These are phyloP conservation scores for Drosophila rhopaloa DNA, from an alignment of 1,140 invertebrate species.

Conservation along the genomic window DNA sequence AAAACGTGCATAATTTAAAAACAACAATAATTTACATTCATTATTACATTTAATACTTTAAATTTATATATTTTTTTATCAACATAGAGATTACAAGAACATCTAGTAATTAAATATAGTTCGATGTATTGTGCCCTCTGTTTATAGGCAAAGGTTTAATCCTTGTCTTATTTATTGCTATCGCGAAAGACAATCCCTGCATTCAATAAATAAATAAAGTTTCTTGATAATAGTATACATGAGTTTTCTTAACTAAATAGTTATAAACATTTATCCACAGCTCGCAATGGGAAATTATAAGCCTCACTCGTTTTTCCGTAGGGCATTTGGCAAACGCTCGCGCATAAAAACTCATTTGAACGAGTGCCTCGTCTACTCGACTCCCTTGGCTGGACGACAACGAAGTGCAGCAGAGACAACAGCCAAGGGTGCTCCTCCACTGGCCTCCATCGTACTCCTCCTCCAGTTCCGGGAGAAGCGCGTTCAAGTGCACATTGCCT, in stretches of 20 bases:
- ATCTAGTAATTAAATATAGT: not conserved
- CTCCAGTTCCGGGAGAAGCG: slow-evolving; percentile 15
- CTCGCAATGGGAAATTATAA: slow-evolving; percentile 10
- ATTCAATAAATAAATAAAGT: not conserved
- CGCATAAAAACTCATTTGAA: slow-evolving; percentile 81
- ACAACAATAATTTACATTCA: not conserved
- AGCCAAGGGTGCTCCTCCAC: slow-evolving; percentile 26
- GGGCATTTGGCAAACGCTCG: slow-evolving; percentile 60
- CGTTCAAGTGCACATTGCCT: slow-evolving; percentile 72
- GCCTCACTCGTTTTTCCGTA: slow-evolving; percentile 18
- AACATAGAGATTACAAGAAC: not conserved
- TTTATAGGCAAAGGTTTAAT: not conserved
- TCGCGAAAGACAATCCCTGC: not conserved
- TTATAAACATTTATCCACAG: not conserved
- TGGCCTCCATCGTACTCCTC: slow-evolving; percentile 3
- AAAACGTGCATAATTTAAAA: not conserved
- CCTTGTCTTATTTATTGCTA: not conserved
- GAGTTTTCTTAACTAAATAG: not conserved
- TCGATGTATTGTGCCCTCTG: too few relatives aligned
- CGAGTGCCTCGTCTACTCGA: slow-evolving; percentile 57
- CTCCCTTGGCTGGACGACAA: slow-evolving; percentile 52
- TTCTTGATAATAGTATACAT: slow-evolving; percentile 1
- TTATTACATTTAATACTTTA: not conserved
- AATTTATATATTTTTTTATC: not conserved
- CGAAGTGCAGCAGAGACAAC: slow-evolving; percentile 61